phyloP scores from a whole-genome alignment of 2,888 invertebrate genomes.

The Cenopis cana region DNA sequence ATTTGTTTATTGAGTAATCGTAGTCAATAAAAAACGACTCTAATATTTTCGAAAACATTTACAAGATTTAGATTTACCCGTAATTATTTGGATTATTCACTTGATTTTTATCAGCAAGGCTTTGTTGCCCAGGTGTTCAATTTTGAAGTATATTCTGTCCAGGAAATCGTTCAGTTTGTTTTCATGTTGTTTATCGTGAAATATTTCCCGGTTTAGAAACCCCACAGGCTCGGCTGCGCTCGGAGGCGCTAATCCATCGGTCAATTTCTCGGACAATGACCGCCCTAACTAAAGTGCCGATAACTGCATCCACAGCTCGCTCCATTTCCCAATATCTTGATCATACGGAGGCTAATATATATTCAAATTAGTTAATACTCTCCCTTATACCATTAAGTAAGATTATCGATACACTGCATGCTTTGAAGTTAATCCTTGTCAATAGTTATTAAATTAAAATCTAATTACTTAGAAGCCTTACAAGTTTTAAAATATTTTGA shows the following conservation, averaged over 20 bases:
- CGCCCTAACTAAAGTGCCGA: conserved; percentile 42
- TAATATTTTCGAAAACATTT: too few relatives aligned
- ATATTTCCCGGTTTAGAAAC: conserved; percentile 60
- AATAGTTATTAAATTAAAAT: not conserved
- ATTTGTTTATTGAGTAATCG: not conserved
- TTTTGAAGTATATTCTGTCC: not conserved
- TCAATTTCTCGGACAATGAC: conserved; percentile 49
- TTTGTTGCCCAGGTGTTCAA: not conserved
- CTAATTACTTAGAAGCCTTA: too few relatives aligned
- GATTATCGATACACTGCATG: not conserved
- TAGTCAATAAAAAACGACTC: not conserved
- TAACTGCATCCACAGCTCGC: conserved; percentile 37
- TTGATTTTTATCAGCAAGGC: not conserved
- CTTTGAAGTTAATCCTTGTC: not conserved
- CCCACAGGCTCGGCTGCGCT: conserved; percentile 49
- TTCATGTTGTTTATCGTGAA: conserved; percentile 46
- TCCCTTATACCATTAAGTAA: conserved; percentile 2
- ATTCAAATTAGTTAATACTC: conserved; percentile 30
- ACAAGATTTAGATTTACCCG: too few relatives aligned
- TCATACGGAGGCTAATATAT: conserved; percentile 20
- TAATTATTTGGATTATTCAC: not conserved
- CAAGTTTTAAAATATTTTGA: too few relatives aligned
- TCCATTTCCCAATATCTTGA: conserved; percentile 35
- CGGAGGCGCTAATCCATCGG: conserved; percentile 49
- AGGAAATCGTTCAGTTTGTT: not conserved